Percentiles rank a stretch among this genome's conserved stretches.
phyloP scores from a whole-genome alignment of 2,797 vertebrate genomes.

The Aldrovandia affinis region DNA sequence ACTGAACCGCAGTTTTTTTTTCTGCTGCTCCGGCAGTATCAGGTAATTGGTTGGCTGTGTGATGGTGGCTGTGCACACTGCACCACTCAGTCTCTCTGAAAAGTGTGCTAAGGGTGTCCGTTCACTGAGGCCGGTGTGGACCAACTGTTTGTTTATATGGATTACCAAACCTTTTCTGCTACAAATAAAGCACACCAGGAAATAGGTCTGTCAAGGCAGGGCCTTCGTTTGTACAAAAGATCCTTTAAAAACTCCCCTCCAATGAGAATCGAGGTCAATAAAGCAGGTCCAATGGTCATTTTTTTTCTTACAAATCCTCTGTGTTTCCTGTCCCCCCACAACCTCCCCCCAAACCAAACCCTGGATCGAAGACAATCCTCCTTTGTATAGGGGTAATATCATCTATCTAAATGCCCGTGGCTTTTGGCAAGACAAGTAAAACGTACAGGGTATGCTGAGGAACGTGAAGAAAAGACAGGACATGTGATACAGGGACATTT shows the following conservation, averaged over 20 bases:
- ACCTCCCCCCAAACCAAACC: not conserved
- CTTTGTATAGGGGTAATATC: constrained; percentile 54
- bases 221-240: not conserved
- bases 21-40: constrained; percentile 17
- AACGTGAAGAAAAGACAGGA: not conserved
- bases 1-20: constrained; percentile 52
- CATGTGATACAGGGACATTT: not conserved
- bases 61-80: not conserved
- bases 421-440: constrained; percentile 31
- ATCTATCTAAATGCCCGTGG: constrained; percentile 52
- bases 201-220: not conserved
- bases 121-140: constrained; percentile 1
- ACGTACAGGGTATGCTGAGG: constrained; percentile 19
- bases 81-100: not conserved
- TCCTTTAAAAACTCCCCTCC: not conserved
- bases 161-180: not conserved
- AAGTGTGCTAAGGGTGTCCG: not conserved
- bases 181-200: not conserved
- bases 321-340: constrained; percentile 16
- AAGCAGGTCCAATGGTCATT: constrained; percentile 40
- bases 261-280: constrained; percentile 20
- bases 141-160: constrained; percentile 1
- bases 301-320: constrained; percentile 33
- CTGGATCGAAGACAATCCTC: constrained; percentile 48
- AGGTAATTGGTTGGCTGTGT: constrained; percentile 15